These are phyloP conservation scores for Euwallacea fornicatus DNA, from an alignment of 1,140 invertebrate species.

Conservation along the genomic window DNA sequence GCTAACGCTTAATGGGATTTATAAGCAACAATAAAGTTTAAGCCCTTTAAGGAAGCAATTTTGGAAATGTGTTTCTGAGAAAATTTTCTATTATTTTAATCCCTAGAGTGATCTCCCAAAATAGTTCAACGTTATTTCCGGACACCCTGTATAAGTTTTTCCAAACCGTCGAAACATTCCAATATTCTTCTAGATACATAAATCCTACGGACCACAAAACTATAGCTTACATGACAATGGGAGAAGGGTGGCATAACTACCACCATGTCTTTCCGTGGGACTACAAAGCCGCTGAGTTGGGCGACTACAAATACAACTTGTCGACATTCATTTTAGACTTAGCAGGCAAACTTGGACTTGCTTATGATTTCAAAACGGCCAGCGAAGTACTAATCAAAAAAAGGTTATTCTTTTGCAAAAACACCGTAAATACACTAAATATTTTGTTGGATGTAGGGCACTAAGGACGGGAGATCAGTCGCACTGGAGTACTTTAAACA, in stretches of 20 bases:
- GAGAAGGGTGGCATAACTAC: conserved; percentile 76
- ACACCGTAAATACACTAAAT: background rate
- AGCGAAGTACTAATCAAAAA: conserved; percentile 59
- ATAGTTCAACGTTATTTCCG: no score
- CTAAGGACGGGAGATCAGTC: conserved; percentile 67
- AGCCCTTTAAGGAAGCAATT: no score
- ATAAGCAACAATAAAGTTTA: background rate
- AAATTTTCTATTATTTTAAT: no score
- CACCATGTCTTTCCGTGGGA: conserved; percentile 79
- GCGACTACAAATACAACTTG: conserved; percentile 56
- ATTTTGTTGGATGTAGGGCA: conserved; percentile 33
- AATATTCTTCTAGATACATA: conserved; percentile 50
- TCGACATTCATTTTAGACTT: conserved; percentile 58
- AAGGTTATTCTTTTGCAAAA: conserved; percentile 40
- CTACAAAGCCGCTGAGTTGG: conserved; percentile 68
- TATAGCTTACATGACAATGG: conserved; percentile 60
- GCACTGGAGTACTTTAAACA: background rate
- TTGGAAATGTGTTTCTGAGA: no score
- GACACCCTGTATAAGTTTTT: no score
- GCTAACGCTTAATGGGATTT: background rate
- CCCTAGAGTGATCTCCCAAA: no score
- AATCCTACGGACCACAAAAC: conserved; percentile 63
- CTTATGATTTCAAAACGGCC: conserved; percentile 64
- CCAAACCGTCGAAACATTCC: no score
- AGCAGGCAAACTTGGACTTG: conserved; percentile 63